Conservation (phyloP, 1,140 invertebrate species). For the Maconellicoccus hirsutus region DNA sequence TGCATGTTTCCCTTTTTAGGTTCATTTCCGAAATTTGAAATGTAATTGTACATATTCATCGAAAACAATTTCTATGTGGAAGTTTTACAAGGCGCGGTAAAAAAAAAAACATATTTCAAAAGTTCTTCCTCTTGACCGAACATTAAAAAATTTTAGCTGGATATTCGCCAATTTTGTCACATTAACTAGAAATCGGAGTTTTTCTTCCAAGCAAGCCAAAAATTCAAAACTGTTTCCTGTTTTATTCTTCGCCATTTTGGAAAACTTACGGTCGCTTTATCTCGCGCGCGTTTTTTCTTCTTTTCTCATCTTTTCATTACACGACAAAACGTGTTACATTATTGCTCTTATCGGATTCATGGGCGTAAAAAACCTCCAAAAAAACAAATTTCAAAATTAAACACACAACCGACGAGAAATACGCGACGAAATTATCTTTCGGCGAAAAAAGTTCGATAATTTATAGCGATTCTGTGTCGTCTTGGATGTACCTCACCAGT, state of each 20-base stretch:
- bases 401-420: not conserved
- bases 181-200: slow-evolving; percentile 1
- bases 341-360: not conserved
- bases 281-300: not conserved
- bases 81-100: not conserved
- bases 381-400: not conserved
- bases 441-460: not conserved
- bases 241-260: slow-evolving; percentile 15
- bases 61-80: too few species aligned
- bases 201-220: slow-evolving; percentile 1
- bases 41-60: too few species aligned
- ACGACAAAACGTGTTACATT: not conserved
- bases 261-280: slow-evolving; percentile 1
- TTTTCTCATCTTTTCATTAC: not conserved
- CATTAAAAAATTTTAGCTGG: slow-evolving; percentile 17
- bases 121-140: slow-evolving; percentile 12
- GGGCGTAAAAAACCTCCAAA: not conserved
- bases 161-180: slow-evolving; percentile 17
- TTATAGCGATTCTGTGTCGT: not conserved
- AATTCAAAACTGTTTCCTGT: slow-evolving; percentile 12
- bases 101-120: slow-evolving; percentile 17
- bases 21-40: too few species aligned
- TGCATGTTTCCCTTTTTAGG: too few species aligned
- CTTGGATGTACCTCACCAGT: too few species aligned
- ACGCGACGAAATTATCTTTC: not conserved